Evolutionary conservation across 2,113 vertebrate genomes (phyloP).

Genomic region (Plectropomus leopardus): DNA sequence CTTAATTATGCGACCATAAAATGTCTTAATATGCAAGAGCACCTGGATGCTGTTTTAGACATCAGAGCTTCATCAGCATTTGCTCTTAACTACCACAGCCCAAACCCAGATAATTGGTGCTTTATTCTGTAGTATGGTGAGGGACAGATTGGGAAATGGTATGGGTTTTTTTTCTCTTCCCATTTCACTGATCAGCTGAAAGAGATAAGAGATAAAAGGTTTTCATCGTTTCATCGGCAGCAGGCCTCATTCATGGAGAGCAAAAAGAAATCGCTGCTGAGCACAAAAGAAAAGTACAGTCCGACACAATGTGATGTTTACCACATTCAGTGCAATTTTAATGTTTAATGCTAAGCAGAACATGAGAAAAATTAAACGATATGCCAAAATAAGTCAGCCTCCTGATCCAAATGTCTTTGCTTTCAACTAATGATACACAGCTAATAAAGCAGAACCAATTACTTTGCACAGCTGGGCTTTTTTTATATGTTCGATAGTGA

Average conservation of each 20-base stretch:
- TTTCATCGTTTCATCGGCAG: not conserved
- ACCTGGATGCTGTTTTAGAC: slow-evolving; percentile 68
- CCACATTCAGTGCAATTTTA: not conserved
- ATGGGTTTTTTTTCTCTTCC: not conserved
- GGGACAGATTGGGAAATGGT: slow-evolving; percentile 9
- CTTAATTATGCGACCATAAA: slow-evolving; percentile 70
- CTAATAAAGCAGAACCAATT: slow-evolving; percentile 79
- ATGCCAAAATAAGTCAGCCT: slow-evolving; percentile 34
- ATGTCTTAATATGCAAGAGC: slow-evolving; percentile 62
- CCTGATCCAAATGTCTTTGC: slow-evolving; percentile 41
- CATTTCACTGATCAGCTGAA: slow-evolving; percentile 26
- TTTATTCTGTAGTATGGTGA: slow-evolving; percentile 22
- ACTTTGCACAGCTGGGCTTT: slow-evolving; percentile 79
- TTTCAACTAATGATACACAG: slow-evolving; percentile 54
- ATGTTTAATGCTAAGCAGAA: slow-evolving; percentile 3
- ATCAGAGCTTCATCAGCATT: slow-evolving; percentile 67
- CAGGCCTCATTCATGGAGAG: not conserved
- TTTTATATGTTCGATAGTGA: slow-evolving; percentile 71
- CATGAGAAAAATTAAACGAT: not conserved
- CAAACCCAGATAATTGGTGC: slow-evolving; percentile 35
- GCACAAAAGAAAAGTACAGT: not conserved
- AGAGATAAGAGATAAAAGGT: not conserved
- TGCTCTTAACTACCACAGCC: slow-evolving; percentile 44
- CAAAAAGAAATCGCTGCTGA: not conserved
- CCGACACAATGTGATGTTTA: not conserved